Evolutionary conservation across 2,113 vertebrate species (phyloP).

Genomic region (human): DNA sequence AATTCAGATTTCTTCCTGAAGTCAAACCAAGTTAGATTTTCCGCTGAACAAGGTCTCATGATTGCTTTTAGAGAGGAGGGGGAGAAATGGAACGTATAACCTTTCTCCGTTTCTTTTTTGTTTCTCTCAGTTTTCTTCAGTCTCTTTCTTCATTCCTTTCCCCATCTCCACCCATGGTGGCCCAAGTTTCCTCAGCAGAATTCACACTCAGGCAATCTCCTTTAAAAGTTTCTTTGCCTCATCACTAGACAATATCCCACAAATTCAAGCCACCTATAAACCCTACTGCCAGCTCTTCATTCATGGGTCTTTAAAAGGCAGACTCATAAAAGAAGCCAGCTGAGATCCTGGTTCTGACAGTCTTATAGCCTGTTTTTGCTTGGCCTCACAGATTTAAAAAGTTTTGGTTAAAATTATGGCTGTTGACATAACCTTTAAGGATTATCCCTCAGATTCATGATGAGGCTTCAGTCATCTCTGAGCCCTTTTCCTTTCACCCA

Average conservation of each 20-base stretch:
- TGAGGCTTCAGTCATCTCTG: conserved; percentile 40
- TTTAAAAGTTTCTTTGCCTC: not conserved
- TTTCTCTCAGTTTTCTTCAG: not conserved
- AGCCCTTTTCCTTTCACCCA: conserved; percentile 19
- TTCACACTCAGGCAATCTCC: not conserved
- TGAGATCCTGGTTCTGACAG: conserved; percentile 36
- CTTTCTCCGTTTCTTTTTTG: not conserved
- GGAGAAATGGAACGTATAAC: not conserved
- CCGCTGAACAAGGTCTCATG: not conserved
- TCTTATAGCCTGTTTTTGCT: conserved; percentile 36
- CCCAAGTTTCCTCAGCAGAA: not conserved
- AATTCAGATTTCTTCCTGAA: not conserved
- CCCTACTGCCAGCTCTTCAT: not conserved
- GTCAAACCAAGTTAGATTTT: not conserved
- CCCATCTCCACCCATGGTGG: not conserved
- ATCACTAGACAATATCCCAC: not conserved
- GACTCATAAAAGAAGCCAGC: not conserved
- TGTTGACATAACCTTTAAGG: conserved; percentile 54
- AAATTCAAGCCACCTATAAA: not conserved
- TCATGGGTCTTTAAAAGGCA: conserved; percentile 9
- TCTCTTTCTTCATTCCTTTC: too few species aligned
- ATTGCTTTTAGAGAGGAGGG: not conserved
- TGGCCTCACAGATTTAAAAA: conserved; percentile 30
- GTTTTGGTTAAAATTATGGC: conserved; percentile 50
- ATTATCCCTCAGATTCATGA: conserved; percentile 59